Percentiles rank a stretch among this genome's conserved stretches.
Conservation (phyloP, 2,888 invertebrate genomes). For the Carabus problematicus region DNA sequence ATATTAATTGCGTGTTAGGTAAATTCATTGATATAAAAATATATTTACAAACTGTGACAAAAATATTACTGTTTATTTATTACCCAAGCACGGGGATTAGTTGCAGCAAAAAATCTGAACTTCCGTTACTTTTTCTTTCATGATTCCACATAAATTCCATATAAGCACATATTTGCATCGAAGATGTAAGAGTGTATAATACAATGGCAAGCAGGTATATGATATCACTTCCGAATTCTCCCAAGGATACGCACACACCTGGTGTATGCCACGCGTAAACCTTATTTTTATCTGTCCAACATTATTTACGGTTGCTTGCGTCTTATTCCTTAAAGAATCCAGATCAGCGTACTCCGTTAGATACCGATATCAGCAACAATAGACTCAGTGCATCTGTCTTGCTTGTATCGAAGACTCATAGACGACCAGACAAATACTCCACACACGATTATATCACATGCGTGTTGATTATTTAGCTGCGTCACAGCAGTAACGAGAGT, state of each 20-base stretch:
- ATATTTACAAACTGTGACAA: no score
- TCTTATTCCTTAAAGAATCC: slow-evolving; percentile 10
- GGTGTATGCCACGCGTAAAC: slow-evolving; percentile 4
- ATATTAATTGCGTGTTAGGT: no score
- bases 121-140: no score
- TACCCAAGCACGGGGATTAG: no score
- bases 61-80: no score
- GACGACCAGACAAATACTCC: slow-evolving; percentile 14
- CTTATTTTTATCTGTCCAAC: slow-evolving; percentile 9
- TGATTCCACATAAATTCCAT: no score
- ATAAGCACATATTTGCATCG: no score
- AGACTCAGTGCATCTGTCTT: slow-evolving; percentile 25
- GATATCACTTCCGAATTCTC: slow-evolving; percentile 8
- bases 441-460: neutral
- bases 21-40: no score
- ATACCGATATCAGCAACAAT: slow-evolving; percentile 18
- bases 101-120: no score
- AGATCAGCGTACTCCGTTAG: neutral
- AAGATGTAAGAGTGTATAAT: no score
- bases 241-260: slow-evolving; percentile 8
- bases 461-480: slow-evolving; percentile 9
- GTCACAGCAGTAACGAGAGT: neutral
- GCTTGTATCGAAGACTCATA: slow-evolving; percentile 14
- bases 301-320: slow-evolving; percentile 14
- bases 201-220: no score